Base-by-base conservation (phyloP, 2,888 invertebrate species). In the Andrena hattorfiana region DNA sequence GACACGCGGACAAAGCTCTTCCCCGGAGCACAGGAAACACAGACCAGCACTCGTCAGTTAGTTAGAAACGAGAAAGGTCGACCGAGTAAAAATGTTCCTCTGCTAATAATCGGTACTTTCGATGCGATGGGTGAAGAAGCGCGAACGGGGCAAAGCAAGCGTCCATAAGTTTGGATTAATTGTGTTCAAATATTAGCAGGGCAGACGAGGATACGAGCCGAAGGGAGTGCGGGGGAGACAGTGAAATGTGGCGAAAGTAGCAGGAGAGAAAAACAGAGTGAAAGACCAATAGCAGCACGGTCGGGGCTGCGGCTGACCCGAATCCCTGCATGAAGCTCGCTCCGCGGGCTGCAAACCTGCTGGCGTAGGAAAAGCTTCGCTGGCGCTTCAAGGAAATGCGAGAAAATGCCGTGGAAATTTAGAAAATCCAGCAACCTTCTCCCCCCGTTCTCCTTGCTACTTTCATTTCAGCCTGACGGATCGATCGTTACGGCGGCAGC, bases 121-220 rank as follows among this genome's bases (percentile, higher is more conserved):
- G 60, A 72, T 62, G 75, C 48, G 48, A 59, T 54, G 63, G 54
- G 26, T 28, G 76, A 66, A 69, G 71, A 75, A 74, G 67, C 56
- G 49, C 35, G 72, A 51, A 30, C 67, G 70, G 59, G 70, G 67
- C 81, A 71, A 81, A 70, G 74, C 71, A 59, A 72, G 81, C 86
- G 68, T 59, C 77, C 78, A 64, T 87, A 87, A 89, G 85, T 85
- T 85, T 69, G 89, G 90, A 92, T 92, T 92, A 93, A 93, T 92
- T 90, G 91, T 87, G 88, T 90, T 91, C 92, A 92, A 93, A 93
- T 92, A 93, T 92, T 91, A 90, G 91, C 88, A 73, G 67, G 73
- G 67, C 68, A 56, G 76, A 76, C 64, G 64, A 32, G 66, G 51
- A 42, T 83, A 59, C 64, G 70, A 49, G 54, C 4, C 3, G 23